Conservation (phyloP, 2,888 invertebrate genomes). For the Caenorhabditis afra region DNA sequence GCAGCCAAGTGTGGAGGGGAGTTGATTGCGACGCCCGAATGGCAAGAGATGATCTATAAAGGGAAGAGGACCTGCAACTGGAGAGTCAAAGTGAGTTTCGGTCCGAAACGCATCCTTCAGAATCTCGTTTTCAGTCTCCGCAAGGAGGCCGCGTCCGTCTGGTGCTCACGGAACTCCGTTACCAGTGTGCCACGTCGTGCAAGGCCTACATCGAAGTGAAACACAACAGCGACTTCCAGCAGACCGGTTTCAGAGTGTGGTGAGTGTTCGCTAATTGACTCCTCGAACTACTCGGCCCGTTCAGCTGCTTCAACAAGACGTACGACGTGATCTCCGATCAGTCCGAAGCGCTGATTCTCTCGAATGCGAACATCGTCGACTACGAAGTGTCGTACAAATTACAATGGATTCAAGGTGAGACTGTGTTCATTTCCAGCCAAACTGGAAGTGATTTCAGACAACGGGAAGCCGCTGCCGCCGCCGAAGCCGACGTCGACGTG, state of each 20-base stretch:
- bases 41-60: constrained; percentile 78
- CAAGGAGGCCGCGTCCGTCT: constrained; percentile 70
- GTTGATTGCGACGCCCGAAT: constrained; percentile 66
- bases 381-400: constrained; percentile 61
- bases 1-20: constrained; percentile 73
- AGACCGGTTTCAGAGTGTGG: constrained; percentile 79
- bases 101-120: not conserved
- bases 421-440: not conserved
- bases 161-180: constrained; percentile 72
- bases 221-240: constrained; percentile 78
- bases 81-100: constrained; percentile 70
- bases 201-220: constrained; percentile 77
- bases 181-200: constrained; percentile 76
- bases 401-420: constrained; percentile 55
- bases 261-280: constrained; percentile 41
- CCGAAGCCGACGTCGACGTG: constrained; percentile 72
- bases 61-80: constrained; percentile 77
- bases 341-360: constrained; percentile 74
- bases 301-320: constrained; percentile 74
- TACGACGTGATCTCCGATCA: constrained; percentile 77
- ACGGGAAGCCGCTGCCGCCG: constrained; percentile 58
- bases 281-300: constrained; percentile 14
- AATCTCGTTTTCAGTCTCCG: constrained; percentile 7
- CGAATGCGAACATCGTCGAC: constrained; percentile 67
- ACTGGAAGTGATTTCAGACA: constrained; percentile 29